These are phyloP conservation scores for Festucalex cinctus DNA, from an alignment of 2,113 vertebrate genomes.

Conservation along the genomic window DNA sequence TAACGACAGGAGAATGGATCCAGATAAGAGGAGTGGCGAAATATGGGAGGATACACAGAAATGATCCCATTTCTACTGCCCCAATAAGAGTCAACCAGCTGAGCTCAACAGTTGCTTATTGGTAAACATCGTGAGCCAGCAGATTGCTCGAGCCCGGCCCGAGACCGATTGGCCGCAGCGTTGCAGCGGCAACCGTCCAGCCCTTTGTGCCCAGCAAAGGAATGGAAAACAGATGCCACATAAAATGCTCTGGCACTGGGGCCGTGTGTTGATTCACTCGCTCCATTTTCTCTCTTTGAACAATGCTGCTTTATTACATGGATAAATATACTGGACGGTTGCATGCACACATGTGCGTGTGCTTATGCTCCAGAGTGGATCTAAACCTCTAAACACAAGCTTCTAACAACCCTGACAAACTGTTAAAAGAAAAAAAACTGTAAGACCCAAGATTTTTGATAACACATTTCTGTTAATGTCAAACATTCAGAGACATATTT, in stretches of 20 bases:
- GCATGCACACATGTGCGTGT: conserved; percentile 35
- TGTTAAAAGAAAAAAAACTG: background rate
- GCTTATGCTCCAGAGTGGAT: conserved; percentile 21
- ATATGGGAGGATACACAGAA: background rate
- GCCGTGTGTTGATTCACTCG: conserved; percentile 70
- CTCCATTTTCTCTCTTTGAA: conserved; percentile 72
- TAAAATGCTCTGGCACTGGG: conserved; percentile 70
- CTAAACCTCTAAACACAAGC: conserved; percentile 7
- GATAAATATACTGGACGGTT: conserved; percentile 61
- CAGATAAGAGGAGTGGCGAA: conserved; percentile 7
- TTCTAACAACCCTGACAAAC: background rate
- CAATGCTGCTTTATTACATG: conserved; percentile 64
- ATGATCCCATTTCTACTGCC: conserved; percentile 24
- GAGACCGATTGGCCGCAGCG: conserved; percentile 58
- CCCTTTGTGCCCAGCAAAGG: conserved; percentile 66
- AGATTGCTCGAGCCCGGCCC: conserved; percentile 62
- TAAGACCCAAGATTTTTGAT: background rate
- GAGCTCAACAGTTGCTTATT: conserved; percentile 30
- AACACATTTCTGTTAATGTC: background rate
- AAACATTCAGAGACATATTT: background rate
- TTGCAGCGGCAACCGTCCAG: conserved; percentile 56
- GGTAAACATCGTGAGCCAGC: conserved; percentile 47
- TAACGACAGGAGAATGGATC: conserved; percentile 22
- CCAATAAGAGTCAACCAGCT: conserved; percentile 18
- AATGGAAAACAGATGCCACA: conserved; percentile 75